Percentiles rank a stretch among this genome's conserved stretches.
Conservation (phyloP, 2,113 vertebrate species). For the Cavia aperea region DNA sequence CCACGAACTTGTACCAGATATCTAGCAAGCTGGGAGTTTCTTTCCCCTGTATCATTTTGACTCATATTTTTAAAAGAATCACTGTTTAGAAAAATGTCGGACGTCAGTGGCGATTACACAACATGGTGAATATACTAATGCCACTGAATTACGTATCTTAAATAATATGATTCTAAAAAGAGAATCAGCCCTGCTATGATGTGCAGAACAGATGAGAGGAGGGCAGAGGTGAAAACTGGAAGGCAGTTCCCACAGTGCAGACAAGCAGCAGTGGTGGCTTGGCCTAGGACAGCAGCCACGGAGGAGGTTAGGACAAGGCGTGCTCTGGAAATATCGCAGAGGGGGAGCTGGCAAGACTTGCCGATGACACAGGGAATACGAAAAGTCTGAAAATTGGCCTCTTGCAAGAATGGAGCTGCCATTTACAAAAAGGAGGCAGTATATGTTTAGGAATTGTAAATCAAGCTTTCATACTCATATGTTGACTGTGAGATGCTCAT, state of each 20-base stretch:
- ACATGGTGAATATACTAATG: not conserved
- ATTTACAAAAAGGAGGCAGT: not conserved
- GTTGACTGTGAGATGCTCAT: not conserved
- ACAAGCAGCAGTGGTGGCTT: not conserved
- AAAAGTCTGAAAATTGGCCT: not conserved
- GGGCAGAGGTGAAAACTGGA: not conserved
- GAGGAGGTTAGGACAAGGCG: not conserved
- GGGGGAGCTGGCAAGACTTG: not conserved
- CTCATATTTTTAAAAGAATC: not conserved
- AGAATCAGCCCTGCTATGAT: not conserved
- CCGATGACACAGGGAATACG: not conserved
- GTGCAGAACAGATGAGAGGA: not conserved
- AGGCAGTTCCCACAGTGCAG: not conserved
- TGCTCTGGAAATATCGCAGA: not conserved
- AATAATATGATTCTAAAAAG: not conserved
- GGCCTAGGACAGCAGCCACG: too few species aligned
- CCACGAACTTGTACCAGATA: too few species aligned
- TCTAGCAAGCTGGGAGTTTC: too few species aligned
- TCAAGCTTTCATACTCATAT: not conserved
- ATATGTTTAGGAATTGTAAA: not conserved
- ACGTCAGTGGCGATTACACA: not conserved
- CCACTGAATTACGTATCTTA: not conserved
- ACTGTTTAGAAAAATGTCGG: not conserved
- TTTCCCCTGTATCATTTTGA: not conserved
- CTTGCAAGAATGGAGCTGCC: not conserved